A percentile compares a stretch with the other conserved stretches of the same genome.
Evolutionary conservation across 2,797 vertebrate genomes (phyloP).

Genomic region (Amblyraja radiata): DNA sequence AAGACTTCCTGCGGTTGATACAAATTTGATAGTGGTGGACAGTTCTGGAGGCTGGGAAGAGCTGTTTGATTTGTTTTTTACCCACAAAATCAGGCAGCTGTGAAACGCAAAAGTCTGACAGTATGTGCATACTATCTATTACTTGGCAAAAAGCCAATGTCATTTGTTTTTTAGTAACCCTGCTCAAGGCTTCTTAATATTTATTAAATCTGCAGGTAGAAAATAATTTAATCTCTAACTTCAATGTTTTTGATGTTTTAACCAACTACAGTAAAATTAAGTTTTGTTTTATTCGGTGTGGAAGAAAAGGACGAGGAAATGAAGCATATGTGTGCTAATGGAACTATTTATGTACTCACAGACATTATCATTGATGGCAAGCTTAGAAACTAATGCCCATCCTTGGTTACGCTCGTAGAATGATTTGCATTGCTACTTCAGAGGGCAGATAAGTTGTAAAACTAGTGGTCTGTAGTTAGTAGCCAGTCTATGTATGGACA

Average conservation of each 20-base stretch:
- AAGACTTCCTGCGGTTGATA: conserved; percentile 57
- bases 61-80: conserved; percentile 51
- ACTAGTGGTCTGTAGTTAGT: too few species aligned
- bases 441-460: neutral
- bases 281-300: neutral
- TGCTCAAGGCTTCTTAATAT: neutral
- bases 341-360: too few species aligned
- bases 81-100: conserved; percentile 6
- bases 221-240: neutral
- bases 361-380: too few species aligned
- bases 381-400: too few species aligned
- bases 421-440: neutral
- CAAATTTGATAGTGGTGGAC: conserved; percentile 52
- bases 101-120: conserved; percentile 11
- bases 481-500: too few species aligned
- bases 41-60: conserved; percentile 55
- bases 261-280: neutral
- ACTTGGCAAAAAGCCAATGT: conserved; percentile 1
- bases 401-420: too few species aligned
- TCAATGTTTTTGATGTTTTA: neutral
- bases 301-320: neutral
- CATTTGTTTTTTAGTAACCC: neutral
- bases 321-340: neutral
- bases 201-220: neutral
- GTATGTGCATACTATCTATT: neutral